phyloP scores from a whole-genome alignment of 2,797 vertebrate species.

The Chloroceryle inda region DNA sequence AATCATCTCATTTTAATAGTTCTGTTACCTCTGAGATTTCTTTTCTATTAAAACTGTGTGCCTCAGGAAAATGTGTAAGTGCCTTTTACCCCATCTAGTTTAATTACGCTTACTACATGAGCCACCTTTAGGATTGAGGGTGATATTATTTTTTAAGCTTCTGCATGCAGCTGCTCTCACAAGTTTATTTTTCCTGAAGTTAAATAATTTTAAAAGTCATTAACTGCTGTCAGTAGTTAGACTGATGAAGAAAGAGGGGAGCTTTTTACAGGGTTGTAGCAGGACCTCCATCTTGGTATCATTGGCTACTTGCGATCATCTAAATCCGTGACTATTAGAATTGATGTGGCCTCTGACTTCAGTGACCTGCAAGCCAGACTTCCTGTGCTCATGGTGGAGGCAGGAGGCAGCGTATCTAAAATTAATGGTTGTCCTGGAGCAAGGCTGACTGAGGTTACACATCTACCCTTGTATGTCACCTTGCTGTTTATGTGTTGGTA shows the following conservation, averaged over 20 bases:
- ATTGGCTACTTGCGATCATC: background rate
- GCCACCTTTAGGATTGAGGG: background rate
- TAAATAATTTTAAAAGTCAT: background rate
- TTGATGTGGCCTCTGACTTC: rapidly evolving
- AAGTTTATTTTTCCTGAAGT: background rate
- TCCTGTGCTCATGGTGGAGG: background rate
- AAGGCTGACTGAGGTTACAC: background rate
- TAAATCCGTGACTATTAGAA: background rate
- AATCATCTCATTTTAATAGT: background rate
- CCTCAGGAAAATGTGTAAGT: background rate
- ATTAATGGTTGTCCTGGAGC: background rate
- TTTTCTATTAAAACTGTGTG: background rate
- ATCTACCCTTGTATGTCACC: background rate
- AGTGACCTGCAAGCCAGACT: background rate
- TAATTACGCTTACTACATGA: background rate
- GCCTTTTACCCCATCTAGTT: background rate
- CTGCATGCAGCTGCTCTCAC: background rate
- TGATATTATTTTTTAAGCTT: background rate
- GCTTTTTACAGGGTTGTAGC: background rate
- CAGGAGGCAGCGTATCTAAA: background rate
- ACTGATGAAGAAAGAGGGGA: background rate
- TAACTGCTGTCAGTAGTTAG: background rate
- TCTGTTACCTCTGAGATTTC: background rate
- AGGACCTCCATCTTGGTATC: background rate
- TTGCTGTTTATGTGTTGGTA: background rate